Base-by-base conservation (phyloP, 2,113 vertebrate species). In the Seriola dumerili region DNA sequence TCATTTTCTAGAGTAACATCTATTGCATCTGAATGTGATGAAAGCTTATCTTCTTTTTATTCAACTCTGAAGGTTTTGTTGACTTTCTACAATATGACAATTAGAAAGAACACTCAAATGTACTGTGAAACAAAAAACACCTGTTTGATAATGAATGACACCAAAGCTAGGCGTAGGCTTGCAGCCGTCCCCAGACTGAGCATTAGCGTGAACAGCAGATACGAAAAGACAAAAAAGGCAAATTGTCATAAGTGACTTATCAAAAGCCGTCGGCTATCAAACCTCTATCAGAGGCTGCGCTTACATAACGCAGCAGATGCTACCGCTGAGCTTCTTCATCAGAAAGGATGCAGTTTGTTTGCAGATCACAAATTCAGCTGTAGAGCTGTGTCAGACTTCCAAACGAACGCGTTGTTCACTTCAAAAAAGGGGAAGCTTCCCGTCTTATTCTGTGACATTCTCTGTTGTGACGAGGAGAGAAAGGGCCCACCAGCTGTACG, bases 181-280 rank as follows among this genome's bases (percentile, higher is more conserved):
- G 23, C 32, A n/a, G 68, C 61, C 29, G 73, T 54, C 34, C 21
- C 3, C 65, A 72, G 12, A 55, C 23, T 23, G n/a, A 83, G 44
- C 64, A 36, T 74, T 48, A 73, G 54, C 21, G 2, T 36, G 72
- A 70, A 23, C 19, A 48, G 57, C 0, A 38, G 68, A 48, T 68
- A 78, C 52, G 25, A 25, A 79, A 85, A 67, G 55, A 81, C 66
- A 76, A 66, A 66, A 25, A 70, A 83, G 75, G 76, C 52, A 57
- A 65, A 83, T 66, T 72, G 76, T 54, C 52, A 42, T 58, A 76
- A 84, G 75, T 86, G 73, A 91, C 76, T 88, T 46, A 87, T 88
- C 59, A 85, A 50, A 91, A 71, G 64, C 80, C 54, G 85, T 78
- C 59, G 71, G 75, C 85, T 36, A 66, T 89, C 88, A 78, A 84